These are phyloP conservation scores for Lampris incognitus DNA, from an alignment of 2,113 vertebrate genomes.

Conservation along the genomic window DNA sequence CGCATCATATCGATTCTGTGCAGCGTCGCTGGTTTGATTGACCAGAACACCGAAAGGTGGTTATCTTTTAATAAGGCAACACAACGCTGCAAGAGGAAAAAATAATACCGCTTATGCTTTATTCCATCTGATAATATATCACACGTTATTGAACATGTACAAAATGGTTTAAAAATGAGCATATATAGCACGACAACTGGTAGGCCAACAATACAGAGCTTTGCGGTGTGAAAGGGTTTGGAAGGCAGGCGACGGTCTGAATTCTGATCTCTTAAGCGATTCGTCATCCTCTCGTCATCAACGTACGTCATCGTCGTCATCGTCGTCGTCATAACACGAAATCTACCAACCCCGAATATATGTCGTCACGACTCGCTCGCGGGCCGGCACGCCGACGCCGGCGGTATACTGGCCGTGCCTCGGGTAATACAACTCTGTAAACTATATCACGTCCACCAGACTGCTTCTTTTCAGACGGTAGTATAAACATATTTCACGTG, in stretches of 20 bases:
- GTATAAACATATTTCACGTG: conserved; percentile 77
- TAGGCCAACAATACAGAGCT: conserved; percentile 81
- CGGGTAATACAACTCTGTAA: conserved; percentile 79
- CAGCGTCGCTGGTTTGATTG: too few relatives aligned
- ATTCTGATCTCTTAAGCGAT: conserved; percentile 72
- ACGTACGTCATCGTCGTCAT: too few relatives aligned
- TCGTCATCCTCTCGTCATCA: conserved; percentile 7
- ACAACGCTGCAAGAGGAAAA: conserved; percentile 81
- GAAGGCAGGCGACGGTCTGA: conserved; percentile 81
- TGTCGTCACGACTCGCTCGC: conserved; percentile 65
- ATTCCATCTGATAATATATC: conserved; percentile 81
- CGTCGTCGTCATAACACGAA: conserved; percentile 71
- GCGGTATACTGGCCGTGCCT: conserved; percentile 72
- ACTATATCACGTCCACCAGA: conserved; percentile 84
- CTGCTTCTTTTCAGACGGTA: conserved; percentile 71
- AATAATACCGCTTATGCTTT: conserved; percentile 87
- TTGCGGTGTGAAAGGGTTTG: conserved; percentile 79
- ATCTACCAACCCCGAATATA: conserved; percentile 79
- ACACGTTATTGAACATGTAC: conserved; percentile 85
- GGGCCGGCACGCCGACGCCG: conserved; percentile 38
- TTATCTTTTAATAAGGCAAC: conserved; percentile 76
- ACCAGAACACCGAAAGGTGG: too few relatives aligned
- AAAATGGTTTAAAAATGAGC: conserved; percentile 87
- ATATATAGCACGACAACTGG: conserved; percentile 81
- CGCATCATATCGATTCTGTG: too few relatives aligned